Evolutionary conservation across 2,888 invertebrate genomes (phyloP).

Genomic region (Trichogramma evanescens): DNA sequence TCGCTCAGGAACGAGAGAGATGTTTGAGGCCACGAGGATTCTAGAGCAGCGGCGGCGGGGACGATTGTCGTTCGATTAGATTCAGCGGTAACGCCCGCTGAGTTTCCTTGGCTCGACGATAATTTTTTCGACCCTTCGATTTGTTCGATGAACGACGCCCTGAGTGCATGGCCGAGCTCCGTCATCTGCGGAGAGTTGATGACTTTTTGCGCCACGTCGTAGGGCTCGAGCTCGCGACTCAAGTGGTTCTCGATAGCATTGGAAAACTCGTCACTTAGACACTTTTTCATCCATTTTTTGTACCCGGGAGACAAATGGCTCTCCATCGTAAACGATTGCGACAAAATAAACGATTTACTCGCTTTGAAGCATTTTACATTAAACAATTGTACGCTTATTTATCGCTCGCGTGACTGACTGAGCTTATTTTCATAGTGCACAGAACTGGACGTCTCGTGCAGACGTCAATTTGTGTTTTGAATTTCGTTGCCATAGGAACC

Average conservation of each 20-base stretch:
- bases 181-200: slow-evolving; percentile 34
- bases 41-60: too few relatives aligned
- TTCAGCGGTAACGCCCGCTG: not conserved
- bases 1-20: slow-evolving; percentile 36
- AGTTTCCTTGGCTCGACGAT: slow-evolving; percentile 14
- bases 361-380: not conserved
- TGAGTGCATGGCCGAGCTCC: slow-evolving; percentile 31
- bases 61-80: not conserved
- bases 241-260: slow-evolving; percentile 28
- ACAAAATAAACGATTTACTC: not conserved
- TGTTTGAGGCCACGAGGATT: slow-evolving; percentile 25
- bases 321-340: slow-evolving; percentile 26
- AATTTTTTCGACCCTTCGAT: slow-evolving; percentile 6
- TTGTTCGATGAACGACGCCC: slow-evolving; percentile 25
- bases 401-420: not conserved
- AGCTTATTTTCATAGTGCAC: not conserved
- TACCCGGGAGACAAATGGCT: slow-evolving; percentile 28
- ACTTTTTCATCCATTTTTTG: slow-evolving; percentile 37
- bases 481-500: slow-evolving; percentile 27
- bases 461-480: slow-evolving; percentile 24
- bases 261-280: slow-evolving; percentile 37
- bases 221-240: slow-evolving; percentile 25
- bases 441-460: not conserved
- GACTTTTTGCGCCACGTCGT: slow-evolving; percentile 30
- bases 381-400: not conserved